phyloP scores from a whole-genome alignment of 2,113 vertebrate genomes.

The Chitala chitala region DNA sequence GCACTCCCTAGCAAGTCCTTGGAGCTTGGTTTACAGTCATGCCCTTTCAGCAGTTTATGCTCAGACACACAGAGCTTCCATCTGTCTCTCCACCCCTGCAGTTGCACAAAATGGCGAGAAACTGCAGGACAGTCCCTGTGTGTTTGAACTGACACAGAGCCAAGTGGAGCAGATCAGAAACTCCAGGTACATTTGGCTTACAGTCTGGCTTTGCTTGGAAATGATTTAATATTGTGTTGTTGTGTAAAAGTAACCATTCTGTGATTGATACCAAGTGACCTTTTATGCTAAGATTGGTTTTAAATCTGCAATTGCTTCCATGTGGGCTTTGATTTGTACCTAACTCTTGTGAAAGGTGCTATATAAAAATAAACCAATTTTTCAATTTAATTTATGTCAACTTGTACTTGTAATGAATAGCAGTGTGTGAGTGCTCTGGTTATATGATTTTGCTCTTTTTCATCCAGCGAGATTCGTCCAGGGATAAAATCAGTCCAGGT shows the following conservation, averaged over 20 bases:
- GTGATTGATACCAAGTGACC: background rate
- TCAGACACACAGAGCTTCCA: background rate
- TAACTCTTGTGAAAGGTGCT: too few relatives aligned
- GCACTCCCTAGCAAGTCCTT: too few relatives aligned
- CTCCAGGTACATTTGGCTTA: slow-evolving; percentile 71
- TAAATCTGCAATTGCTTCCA: background rate
- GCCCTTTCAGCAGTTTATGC: too few relatives aligned
- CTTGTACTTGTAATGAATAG: background rate
- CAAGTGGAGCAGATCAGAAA: slow-evolving; percentile 93
- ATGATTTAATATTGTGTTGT: background rate
- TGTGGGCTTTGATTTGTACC: too few relatives aligned
- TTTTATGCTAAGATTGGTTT: background rate
- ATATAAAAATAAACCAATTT: too few relatives aligned
- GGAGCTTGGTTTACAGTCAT: too few relatives aligned
- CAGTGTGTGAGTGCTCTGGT: too few relatives aligned
- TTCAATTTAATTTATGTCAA: too few relatives aligned
- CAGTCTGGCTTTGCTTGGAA: background rate
- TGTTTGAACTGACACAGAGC: slow-evolving; percentile 84
- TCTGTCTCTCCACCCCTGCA: slow-evolving; percentile 42
- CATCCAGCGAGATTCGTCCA: slow-evolving; percentile 78
- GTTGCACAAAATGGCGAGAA: slow-evolving; percentile 93
- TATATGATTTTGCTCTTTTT: background rate
- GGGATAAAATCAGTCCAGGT: slow-evolving; percentile 92
- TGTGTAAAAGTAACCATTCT: background rate
- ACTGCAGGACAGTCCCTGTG: slow-evolving; percentile 91